Conservation (phyloP, 2,888 invertebrate species). For the Celastrina argiolus region DNA sequence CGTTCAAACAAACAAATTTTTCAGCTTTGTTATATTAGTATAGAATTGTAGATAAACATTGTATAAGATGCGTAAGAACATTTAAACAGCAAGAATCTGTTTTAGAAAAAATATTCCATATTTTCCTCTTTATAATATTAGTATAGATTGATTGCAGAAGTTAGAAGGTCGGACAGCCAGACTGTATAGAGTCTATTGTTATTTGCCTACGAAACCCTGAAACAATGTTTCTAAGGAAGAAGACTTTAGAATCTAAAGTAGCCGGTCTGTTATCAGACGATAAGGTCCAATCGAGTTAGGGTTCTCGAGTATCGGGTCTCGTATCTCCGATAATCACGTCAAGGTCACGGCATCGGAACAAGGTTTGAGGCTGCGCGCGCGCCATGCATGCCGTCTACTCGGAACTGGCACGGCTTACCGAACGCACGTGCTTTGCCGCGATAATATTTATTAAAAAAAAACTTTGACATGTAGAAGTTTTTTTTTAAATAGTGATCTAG, state of each 20-base stretch:
- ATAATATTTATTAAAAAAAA: background rate
- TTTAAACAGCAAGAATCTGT: too few relatives aligned
- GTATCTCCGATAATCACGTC: slow-evolving; percentile 10
- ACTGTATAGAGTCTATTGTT: too few relatives aligned
- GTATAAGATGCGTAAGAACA: too few relatives aligned
- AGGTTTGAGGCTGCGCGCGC: slow-evolving; percentile 10
- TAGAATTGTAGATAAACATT: too few relatives aligned
- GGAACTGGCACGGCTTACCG: background rate
- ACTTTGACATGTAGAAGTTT: background rate
- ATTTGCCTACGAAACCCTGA: too few relatives aligned
- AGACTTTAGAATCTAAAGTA: background rate
- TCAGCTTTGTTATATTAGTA: too few relatives aligned
- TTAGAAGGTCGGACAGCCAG: too few relatives aligned
- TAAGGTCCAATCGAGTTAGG: background rate
- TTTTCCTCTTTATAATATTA: too few relatives aligned
- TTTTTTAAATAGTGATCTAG: too few relatives aligned
- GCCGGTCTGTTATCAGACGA: background rate
- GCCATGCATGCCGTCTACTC: background rate
- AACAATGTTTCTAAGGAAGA: background rate
- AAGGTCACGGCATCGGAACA: slow-evolving; percentile 1
- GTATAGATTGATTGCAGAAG: too few relatives aligned
- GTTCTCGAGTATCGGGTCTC: background rate
- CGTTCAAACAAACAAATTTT: too few relatives aligned
- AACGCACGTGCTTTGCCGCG: background rate
- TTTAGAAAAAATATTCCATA: too few relatives aligned